phyloP scores from a whole-genome alignment of 2,888 invertebrate species.

The Aspidiotus rigidus region DNA sequence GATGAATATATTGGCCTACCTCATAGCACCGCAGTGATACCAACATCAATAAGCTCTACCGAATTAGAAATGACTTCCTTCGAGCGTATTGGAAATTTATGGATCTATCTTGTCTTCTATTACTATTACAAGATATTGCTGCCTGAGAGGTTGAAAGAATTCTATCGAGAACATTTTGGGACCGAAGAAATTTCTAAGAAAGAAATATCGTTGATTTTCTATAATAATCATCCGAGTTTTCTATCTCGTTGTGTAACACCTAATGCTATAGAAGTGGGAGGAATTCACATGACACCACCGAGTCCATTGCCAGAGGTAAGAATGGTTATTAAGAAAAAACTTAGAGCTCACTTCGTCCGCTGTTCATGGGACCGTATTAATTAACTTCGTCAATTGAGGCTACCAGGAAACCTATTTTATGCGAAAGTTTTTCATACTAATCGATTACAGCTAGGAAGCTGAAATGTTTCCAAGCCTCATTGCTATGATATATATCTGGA shows the following conservation, averaged over 20 bases:
- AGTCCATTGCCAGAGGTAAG: constrained; percentile 14
- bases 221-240: constrained; percentile 13
- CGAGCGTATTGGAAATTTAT: not conserved
- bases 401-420: too few relatives aligned
- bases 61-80: not conserved
- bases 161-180: not conserved
- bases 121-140: not conserved
- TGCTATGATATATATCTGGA: too few relatives aligned
- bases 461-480: too few relatives aligned
- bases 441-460: too few relatives aligned
- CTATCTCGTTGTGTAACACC: constrained; percentile 6
- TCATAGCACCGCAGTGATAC: not conserved
- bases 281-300: constrained; percentile 9
- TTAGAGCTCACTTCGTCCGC: too few relatives aligned
- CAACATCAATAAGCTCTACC: not conserved
- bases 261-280: constrained; percentile 16
- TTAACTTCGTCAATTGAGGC: too few relatives aligned
- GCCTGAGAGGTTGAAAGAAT: not conserved
- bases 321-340: not conserved
- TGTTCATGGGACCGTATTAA: too few relatives aligned
- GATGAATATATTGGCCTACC: not conserved
- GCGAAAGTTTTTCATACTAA: too few relatives aligned
- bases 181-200: not conserved
- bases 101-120: not conserved
- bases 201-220: not conserved